Evolutionary conservation across 1,140 invertebrate species (phyloP).

Genomic region (Pseudomyrmex flavicornis): DNA sequence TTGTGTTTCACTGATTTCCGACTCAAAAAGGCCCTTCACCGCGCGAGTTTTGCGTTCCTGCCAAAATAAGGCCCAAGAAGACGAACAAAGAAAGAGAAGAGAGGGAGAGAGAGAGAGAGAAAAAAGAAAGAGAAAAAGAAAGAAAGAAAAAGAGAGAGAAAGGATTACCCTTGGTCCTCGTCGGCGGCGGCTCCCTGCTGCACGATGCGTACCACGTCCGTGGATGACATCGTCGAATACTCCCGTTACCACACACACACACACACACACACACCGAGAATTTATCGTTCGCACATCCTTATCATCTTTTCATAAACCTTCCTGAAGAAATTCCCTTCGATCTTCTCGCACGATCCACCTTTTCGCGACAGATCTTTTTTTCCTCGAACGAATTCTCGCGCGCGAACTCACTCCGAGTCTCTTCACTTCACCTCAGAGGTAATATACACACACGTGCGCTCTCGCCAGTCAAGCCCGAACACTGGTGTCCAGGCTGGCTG

Average conservation of each 20-base stretch:
- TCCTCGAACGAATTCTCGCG: slow-evolving; percentile 25
- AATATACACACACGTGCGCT: slow-evolving; percentile 53
- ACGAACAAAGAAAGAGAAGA: neutral
- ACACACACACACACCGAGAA: slow-evolving; percentile 10
- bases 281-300: slow-evolving; percentile 64
- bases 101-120: neutral
- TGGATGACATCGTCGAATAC: slow-evolving; percentile 75
- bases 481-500: slow-evolving; percentile 73
- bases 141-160: slow-evolving; percentile 16
- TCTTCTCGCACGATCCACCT: neutral
- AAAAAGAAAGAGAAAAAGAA: slow-evolving; percentile 12
- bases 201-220: slow-evolving; percentile 73
- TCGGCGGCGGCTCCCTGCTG: slow-evolving; percentile 71
- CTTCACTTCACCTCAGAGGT: neutral
- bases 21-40: slow-evolving; percentile 33
- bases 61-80: slow-evolving; percentile 15
- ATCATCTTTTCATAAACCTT: neutral
- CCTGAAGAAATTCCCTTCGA: slow-evolving; percentile 11
- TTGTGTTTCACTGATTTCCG: slow-evolving; percentile 24
- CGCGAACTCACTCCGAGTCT: neutral
- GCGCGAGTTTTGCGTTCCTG: neutral
- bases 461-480: slow-evolving; percentile 28
- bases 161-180: slow-evolving; percentile 78
- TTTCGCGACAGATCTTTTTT: neutral
- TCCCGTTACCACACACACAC: slow-evolving; percentile 27